A percentile compares a stretch with the other conserved stretches of the same genome.
Conservation (phyloP, 2,888 invertebrate genomes). For the Euzetes globulus region DNA sequence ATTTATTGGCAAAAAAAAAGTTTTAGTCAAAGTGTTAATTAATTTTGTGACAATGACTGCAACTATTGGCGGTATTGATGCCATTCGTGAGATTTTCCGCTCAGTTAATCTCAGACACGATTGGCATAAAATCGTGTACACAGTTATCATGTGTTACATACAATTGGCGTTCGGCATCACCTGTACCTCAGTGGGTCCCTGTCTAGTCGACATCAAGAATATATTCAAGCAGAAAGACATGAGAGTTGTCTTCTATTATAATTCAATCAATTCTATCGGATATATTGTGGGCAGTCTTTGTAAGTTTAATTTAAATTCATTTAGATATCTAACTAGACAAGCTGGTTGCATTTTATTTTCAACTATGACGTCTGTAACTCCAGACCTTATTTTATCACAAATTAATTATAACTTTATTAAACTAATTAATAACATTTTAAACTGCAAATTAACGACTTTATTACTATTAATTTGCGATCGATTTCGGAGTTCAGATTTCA, state of each 20-base stretch:
- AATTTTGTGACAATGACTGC: background rate
- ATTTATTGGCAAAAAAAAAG: no score
- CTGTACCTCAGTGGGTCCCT: constrained; percentile 18
- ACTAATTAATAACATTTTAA: no score
- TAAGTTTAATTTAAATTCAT: background rate
- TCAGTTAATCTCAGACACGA: background rate
- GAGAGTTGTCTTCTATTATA: constrained; percentile 1
- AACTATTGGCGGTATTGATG: background rate
- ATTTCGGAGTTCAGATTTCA: no score
- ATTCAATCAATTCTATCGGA: constrained; percentile 23
- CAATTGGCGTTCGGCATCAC: constrained; percentile 18
- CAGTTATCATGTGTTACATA: constrained; percentile 11
- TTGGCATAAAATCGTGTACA: constrained; percentile 14
- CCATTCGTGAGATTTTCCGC: background rate
- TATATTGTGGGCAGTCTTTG: constrained; percentile 23
- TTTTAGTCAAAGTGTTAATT: no score
- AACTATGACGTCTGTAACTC: no score
- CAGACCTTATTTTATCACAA: no score
- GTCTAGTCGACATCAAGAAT: constrained; percentile 21
- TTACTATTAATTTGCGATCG: no score
- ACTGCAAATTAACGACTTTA: no score
- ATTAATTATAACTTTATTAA: no score
- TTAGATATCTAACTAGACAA: no score
- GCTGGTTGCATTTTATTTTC: background rate
- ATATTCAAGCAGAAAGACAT: constrained; percentile 19